Conservation (phyloP, 1,140 invertebrate species). For the Akabosia matsudoensis region DNA sequence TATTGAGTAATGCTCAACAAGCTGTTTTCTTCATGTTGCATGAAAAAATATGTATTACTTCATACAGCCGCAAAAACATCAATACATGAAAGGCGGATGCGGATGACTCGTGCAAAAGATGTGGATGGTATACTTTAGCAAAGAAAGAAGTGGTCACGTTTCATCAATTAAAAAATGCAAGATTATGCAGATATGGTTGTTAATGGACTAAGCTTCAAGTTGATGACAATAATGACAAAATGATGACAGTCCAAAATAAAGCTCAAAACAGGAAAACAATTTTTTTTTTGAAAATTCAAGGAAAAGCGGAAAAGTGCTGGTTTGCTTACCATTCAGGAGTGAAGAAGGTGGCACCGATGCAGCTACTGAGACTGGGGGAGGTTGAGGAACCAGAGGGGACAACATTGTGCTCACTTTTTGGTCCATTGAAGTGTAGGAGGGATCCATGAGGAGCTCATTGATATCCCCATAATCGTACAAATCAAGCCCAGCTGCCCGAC, state of each 20-base stretch:
- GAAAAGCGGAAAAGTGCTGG: neutral
- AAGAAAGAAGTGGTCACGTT: slow-evolving; percentile 1
- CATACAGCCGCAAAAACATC: neutral
- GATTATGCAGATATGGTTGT: neutral
- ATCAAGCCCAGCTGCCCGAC: slow-evolving; percentile 51
- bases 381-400: slow-evolving; percentile 45
- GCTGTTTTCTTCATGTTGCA: slow-evolving; percentile 1
- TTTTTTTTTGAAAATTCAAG: neutral
- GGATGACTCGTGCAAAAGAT: slow-evolving; percentile 10
- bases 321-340: slow-evolving; percentile 45
- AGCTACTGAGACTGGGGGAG: slow-evolving; percentile 40
- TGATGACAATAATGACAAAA: neutral
- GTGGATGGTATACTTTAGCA: neutral
- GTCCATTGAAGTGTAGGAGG: slow-evolving; percentile 53
- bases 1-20: slow-evolving; percentile 11
- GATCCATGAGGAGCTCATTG: slow-evolving; percentile 61
- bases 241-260: slow-evolving; percentile 10
- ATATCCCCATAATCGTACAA: slow-evolving; percentile 75
- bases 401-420: slow-evolving; percentile 34
- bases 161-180: slow-evolving; percentile 18
- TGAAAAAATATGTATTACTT: neutral
- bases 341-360: slow-evolving; percentile 38
- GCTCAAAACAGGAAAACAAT: neutral
- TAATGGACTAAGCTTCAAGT: neutral
- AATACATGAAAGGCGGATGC: neutral